Evolutionary conservation across 2,113 vertebrate genomes (phyloP).

Genomic region (Ranitomeya variabilis): DNA sequence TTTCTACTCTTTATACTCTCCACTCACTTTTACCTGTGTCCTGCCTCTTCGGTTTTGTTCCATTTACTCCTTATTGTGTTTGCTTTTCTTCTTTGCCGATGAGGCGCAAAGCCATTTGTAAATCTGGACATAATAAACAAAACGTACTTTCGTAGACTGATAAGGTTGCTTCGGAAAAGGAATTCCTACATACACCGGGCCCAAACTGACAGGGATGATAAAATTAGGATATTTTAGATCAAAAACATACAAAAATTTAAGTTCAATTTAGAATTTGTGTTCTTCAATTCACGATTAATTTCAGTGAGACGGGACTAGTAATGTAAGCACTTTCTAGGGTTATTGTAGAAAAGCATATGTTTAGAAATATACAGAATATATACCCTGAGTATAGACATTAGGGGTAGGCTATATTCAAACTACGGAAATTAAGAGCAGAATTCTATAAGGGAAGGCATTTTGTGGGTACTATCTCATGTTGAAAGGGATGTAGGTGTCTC

Average conservation of each 20-base stretch:
- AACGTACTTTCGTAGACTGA: background rate
- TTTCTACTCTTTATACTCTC: slow-evolving; percentile 9
- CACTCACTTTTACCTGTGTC: background rate
- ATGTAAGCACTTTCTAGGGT: background rate
- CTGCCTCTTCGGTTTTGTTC: background rate
- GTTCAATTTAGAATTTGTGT: too few species aligned
- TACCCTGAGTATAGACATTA: too few species aligned
- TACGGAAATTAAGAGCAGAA: too few species aligned
- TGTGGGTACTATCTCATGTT: too few species aligned
- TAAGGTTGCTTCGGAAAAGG: background rate
- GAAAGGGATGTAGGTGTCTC: background rate
- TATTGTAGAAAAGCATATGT: too few species aligned
- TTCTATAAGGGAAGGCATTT: too few species aligned
- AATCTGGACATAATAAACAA: background rate
- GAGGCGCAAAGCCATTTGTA: background rate
- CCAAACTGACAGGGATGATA: background rate
- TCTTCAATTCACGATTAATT: background rate
- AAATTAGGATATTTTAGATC: too few species aligned
- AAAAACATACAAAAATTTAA: too few species aligned
- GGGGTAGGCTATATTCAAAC: too few species aligned
- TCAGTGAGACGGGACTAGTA: background rate
- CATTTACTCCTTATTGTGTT: background rate
- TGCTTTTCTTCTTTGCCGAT: background rate
- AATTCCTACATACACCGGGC: background rate
- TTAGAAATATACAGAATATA: too few species aligned